Percentiles rank a stretch among this genome's conserved stretches.
Evolutionary conservation across 2,888 invertebrate species (phyloP).

Genomic region (Oegoconia quadripuncta): DNA sequence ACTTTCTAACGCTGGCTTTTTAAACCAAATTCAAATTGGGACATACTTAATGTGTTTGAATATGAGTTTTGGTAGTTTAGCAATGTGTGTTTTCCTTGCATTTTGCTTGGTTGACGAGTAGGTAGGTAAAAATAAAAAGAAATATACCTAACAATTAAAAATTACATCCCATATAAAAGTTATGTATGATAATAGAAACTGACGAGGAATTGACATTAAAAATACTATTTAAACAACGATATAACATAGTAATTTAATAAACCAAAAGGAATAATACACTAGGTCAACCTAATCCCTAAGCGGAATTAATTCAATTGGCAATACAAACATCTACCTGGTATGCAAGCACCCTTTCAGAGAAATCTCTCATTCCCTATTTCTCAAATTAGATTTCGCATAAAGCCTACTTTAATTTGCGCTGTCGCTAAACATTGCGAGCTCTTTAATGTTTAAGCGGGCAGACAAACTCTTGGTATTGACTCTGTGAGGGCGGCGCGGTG

Average conservation of each 20-base stretch:
- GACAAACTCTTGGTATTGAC: slow-evolving; percentile 58
- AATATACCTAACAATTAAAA: too few relatives aligned
- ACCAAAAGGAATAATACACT: slow-evolving; percentile 21
- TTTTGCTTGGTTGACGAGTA: too few relatives aligned
- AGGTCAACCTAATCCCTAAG: slow-evolving; percentile 52
- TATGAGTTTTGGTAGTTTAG: not conserved
- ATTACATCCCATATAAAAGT: too few relatives aligned
- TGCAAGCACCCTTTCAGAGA: slow-evolving; percentile 52
- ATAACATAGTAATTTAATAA: not conserved
- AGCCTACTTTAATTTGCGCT: slow-evolving; percentile 77
- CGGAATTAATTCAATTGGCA: slow-evolving; percentile 72
- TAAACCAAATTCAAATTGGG: slow-evolving; percentile 30
- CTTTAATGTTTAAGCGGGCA: slow-evolving; percentile 72
- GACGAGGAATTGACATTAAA: too few relatives aligned
- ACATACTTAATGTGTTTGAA: slow-evolving; percentile 18
- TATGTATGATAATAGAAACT: too few relatives aligned
- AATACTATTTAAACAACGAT: not conserved
- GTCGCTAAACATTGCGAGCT: slow-evolving; percentile 70
- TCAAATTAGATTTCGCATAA: slow-evolving; percentile 76
- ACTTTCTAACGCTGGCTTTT: slow-evolving; percentile 47
- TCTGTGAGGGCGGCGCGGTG: slow-evolving; percentile 41
- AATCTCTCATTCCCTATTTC: slow-evolving; percentile 59
- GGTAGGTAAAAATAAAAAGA: too few relatives aligned
- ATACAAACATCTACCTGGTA: slow-evolving; percentile 63
- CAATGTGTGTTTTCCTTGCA: too few relatives aligned